Conservation (phyloP, 2,113 vertebrate genomes). For the Monopterus albus region DNA sequence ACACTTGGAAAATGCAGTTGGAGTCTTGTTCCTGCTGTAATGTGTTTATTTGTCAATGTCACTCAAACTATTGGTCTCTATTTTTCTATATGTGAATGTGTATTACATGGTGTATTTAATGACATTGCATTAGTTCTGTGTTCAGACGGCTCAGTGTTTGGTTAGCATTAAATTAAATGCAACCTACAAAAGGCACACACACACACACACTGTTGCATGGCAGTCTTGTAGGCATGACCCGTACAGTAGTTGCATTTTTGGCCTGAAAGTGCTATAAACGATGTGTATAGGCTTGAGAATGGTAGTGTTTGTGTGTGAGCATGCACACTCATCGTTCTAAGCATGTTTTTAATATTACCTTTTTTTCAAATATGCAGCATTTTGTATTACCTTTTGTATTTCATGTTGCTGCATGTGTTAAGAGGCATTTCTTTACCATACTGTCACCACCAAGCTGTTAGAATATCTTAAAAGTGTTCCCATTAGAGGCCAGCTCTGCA, state of each 20-base stretch:
- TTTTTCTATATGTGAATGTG: background rate
- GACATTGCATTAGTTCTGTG: background rate
- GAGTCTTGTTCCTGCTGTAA: background rate
- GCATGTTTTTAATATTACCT: constrained; percentile 24
- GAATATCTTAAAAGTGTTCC: background rate
- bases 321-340: background rate
- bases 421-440: background rate
- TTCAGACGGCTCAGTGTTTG: background rate
- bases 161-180: constrained; percentile 14
- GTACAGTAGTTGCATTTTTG: constrained; percentile 28
- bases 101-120: background rate
- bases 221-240: constrained; percentile 49
- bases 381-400: background rate
- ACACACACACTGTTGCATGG: constrained; percentile 25
- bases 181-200: constrained; percentile 4
- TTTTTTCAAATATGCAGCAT: background rate
- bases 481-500: constrained; percentile 1
- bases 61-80: background rate
- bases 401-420: background rate
- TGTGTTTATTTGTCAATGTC: background rate
- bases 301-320: background rate
- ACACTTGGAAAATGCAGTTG: background rate
- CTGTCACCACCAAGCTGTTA: background rate
- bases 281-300: background rate
- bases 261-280: background rate